Base-by-base conservation (phyloP, 2,888 invertebrate genomes). In the Ptycholaimellus sp. region DNA sequence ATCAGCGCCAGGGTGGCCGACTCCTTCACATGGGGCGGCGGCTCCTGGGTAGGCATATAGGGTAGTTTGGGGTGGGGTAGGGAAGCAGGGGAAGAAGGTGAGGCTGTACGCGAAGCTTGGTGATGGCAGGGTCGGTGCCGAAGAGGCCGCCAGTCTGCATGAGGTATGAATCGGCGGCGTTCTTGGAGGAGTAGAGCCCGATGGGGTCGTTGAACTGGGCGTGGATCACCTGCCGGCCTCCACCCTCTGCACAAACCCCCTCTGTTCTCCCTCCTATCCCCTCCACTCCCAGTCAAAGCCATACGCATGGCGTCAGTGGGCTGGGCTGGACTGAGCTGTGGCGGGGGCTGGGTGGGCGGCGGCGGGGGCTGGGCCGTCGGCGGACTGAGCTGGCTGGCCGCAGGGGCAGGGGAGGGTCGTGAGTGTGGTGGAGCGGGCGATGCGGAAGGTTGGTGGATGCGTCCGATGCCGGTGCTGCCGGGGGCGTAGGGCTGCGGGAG, bases 121-220 rank as follows among this genome's bases (percentile, higher is more conserved):
- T 27, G 9, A 11, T 13, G 28, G 40, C 44, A 38, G 39, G 44
- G 40, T 46, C 45, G 25, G 46, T 44, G 21, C 49, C 46, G n/a
- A 49, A 47, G 17, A 46, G 37, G 30, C 51, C 52, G 9, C 46
- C 44, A 11, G 51, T 53, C 39, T 50, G 48, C 38, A 47, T 46
- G 17, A 46, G 40, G 40, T 53, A 53, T 36, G 49, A 49, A 34
- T 52, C 53, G n/a, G 48, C 50, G 16, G 47, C 46, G 30, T 43
- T 45, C 16, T 44, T 40, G n/a, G 42, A 40, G 17, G 49, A 50
- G 39, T 51, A 50, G 22, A 50, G 41, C 9, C 27, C 31, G 16
- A 38, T 29, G 7, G 43, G 44, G 14, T 42, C 40, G 36, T 46
- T 43, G 41, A 41, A 46, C 37, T 44, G 42, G 20, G 31, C 25